Percentiles rank a stretch among this genome's conserved stretches.
phyloP scores from a whole-genome alignment of 2,888 invertebrate species.

The Dryomyza anilis region DNA sequence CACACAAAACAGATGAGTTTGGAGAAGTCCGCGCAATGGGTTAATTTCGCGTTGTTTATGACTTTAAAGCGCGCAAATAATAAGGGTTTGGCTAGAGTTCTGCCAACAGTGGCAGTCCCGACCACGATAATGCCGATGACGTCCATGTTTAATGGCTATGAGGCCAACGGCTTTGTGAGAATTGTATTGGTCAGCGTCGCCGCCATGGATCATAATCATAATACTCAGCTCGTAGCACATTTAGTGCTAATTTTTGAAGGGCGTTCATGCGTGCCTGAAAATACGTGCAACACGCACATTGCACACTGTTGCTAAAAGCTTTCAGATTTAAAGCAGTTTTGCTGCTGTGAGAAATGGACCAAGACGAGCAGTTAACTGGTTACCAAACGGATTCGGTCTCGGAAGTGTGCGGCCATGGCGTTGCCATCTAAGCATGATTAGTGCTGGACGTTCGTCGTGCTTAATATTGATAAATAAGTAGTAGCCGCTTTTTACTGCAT shows the following conservation, averaged over 20 bases:
- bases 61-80: slow-evolving; percentile 16
- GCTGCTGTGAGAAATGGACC: slow-evolving; percentile 8
- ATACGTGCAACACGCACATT: too few species aligned
- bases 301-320: slow-evolving; percentile 15
- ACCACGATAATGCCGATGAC: too few species aligned
- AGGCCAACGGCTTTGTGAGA: neutral
- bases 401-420: too few species aligned
- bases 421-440: too few species aligned
- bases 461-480: too few species aligned
- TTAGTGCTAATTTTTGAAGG: too few species aligned
- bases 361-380: too few species aligned
- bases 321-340: neutral
- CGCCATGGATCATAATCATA: neutral
- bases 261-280: neutral
- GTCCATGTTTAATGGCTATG: neutral
- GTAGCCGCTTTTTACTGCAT: too few species aligned
- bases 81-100: neutral
- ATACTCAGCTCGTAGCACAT: too few species aligned
- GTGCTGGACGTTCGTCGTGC: too few species aligned
- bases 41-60: slow-evolving; percentile 19
- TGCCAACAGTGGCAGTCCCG: too few species aligned
- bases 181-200: neutral
- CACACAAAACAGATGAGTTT: neutral
- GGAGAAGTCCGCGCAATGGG: neutral
- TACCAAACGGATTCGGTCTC: too few species aligned